Evolutionary conservation across 2,113 vertebrate species (phyloP), one percentile per base, ranked within the genome.

Genomic region (Ploceus nigricollis): DNA sequence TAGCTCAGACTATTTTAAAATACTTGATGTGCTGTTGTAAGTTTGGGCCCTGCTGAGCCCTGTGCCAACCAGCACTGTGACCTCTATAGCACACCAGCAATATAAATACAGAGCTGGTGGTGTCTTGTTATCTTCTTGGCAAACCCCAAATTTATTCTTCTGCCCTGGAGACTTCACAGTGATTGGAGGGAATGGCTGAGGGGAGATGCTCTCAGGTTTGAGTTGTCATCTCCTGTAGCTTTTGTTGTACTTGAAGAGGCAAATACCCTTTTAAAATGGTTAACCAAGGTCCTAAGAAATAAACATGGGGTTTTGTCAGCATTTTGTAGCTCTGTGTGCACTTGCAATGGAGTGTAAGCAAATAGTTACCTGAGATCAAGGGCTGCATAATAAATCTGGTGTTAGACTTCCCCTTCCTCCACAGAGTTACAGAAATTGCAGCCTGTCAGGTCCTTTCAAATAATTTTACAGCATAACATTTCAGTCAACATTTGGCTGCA

Each of bases 401-500:
- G 37, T 87, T 35, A 94, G 31, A 39, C 23, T 63, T 91, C 7
- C 28, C 28, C 11, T 90, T 88, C 45, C 48, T 94, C 37, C 24
- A 53, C 4, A 64, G 27, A 69, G 35, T 66, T 68, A n/a, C 15
- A 89, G 37, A 79, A 94, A 72, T 35, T 94, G n/a, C 48, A 93
- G 47, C 37, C 37, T 84, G 61, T 82, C 65, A 61, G 2, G 3
- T 81, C 39, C 54, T 90, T 87, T 68, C 39, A 57, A 87, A 87
- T 82, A 77, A 75, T 87, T 93, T 84, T 95, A 50, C 25, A 87
- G 31, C 1, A 2, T 65, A 60, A 30, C 24, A 4, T 89, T 89
- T 91, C 65, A 79, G 73, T 80, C 90, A 96, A 77, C 70, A 66
- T 91, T 90, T 91, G 63, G 54, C 63, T 86, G 63, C 37, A 84